Evolutionary conservation across 2,113 vertebrate species (phyloP).

Genomic region (Coregonus clupeaformis): DNA sequence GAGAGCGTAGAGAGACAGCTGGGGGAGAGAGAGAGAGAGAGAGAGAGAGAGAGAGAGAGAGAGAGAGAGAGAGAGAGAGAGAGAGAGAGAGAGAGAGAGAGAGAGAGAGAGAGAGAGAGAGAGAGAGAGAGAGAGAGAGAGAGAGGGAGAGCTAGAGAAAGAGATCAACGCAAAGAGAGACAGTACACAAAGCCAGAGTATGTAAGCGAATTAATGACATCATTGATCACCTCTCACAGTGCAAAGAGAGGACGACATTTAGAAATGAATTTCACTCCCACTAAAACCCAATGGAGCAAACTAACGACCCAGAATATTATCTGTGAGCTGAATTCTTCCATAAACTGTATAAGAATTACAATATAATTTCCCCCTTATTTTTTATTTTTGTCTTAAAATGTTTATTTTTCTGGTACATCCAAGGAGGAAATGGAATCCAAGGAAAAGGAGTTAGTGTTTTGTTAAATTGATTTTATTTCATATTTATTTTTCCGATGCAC

Average conservation of each 20-base stretch:
- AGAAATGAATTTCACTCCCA: constrained; percentile 57
- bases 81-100: background rate
- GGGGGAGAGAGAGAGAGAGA: constrained; percentile 3
- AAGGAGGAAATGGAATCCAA: constrained; percentile 54
- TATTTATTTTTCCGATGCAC: constrained; percentile 62
- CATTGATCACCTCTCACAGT: constrained; percentile 57
- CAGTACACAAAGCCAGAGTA: constrained; percentile 18
- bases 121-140: too few relatives aligned
- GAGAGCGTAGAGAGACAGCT: background rate
- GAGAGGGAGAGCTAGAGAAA: constrained; percentile 3
- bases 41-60: background rate
- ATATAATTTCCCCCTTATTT: constrained; percentile 28
- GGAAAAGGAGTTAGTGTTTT: constrained; percentile 63
- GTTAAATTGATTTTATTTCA: constrained; percentile 71
- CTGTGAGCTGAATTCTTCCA: constrained; percentile 48
- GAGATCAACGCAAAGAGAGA: constrained; percentile 29
- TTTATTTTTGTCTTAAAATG: constrained; percentile 26
- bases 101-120: background rate
- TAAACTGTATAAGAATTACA: constrained; percentile 52
- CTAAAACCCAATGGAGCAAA: constrained; percentile 58
- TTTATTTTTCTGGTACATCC: background rate
- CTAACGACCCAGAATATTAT: constrained; percentile 59
- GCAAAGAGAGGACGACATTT: constrained; percentile 37
- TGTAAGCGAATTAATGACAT: constrained; percentile 65
- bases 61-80: too few relatives aligned